Base-by-base conservation (phyloP, 2,888 invertebrate species). In the Nomada lathburiana region DNA sequence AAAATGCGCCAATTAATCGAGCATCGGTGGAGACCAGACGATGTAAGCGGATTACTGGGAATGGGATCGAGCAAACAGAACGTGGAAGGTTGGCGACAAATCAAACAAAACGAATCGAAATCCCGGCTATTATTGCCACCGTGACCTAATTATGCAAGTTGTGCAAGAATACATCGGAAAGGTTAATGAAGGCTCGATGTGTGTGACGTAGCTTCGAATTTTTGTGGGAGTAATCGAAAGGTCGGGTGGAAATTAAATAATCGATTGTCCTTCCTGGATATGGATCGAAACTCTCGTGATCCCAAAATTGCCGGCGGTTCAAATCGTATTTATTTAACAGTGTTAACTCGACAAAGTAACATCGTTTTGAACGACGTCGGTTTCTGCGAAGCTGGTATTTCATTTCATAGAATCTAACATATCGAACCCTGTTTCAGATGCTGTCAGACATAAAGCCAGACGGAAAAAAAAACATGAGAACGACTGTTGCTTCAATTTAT, bases 131-230 rank as follows among this genome's bases (percentile, higher is more conserved):
- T 18, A 76, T 69, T 81, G 50, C 23, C 52, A 26, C 62, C 42
- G 47, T 71, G 65, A n/a, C 36, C 60, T 70, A 57, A 67, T 81
- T 81, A 77, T 67, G 29, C 62, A 44, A 3, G 29, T 26, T 70
- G 53, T 44, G 60, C 52, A 65, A 74, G 62, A 74, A 64, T 74
- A 42, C 36, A 73, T 74, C 20, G 42, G 26, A 18, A 18, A 47
- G 29, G 53, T 65, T 77, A 65, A 74, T 65, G 73, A 60, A 52
- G 53, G 42, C 26, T 11, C 23, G 36, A 53, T 23, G n/a, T 4
- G 42, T 26, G 29, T 23, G 26, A 59, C 71, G 47, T 23, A 44
- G 55, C 23, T 47, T 26, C 36, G 53, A 65, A 81, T 74, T 70
- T 47, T 47, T 60, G 53, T 18, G 47, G 63, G 42, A 50, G 59